Evolutionary conservation across 1,140 invertebrate genomes (phyloP), one percentile per base, ranked within the genome.

Genomic region (Glomeris maerens): DNA sequence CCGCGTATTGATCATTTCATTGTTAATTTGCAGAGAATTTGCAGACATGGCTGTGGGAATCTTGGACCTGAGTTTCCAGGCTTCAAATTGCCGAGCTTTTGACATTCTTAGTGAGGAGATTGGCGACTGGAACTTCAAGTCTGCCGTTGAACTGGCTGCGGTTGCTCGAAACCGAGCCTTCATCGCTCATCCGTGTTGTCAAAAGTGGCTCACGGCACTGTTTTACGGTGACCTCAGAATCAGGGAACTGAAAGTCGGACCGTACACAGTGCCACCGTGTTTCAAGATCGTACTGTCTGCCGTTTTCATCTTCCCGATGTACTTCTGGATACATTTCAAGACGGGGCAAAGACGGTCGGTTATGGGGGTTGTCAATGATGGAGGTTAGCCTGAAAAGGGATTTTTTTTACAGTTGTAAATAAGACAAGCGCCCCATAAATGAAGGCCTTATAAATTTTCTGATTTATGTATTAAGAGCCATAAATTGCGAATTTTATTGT

Each of bases 151-250:
- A 48, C 53, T 62, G 14, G 60, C 59, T 5, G 59, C 60, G 0
- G 45, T 57, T 36, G 58, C 50, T 17, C 29, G 56, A n/a, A 55
- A 56, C 47, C 53, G 51, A 36, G 45, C 45, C 10, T 71, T 71
- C 54, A 62, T 71, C 10, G 69, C 69, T n/a, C 69, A 71, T 55
- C 63, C 66, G 5, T 69, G 67, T 47, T 70, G 69, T 57, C 69
- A 71, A 57, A 66, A 66, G 52, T 70, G 67, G 64, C 57, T 71
- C 5, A 67, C 66, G 0, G 61, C 64, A 21, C 57, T 64, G 29
- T 65, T 69, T 47, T 60, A 61, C 49, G 69, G 69, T 2, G 55
- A 60, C 13, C 62, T 71, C 26, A 57, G 63, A 38, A 56, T 71
- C 0, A 57, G 66, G 31, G 68, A 70, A 27, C 52, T 69, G 4